Evolutionary conservation across 2,113 vertebrate genomes (phyloP), one percentile per base, ranked within the genome.

Genomic region (Falco punctatus): DNA sequence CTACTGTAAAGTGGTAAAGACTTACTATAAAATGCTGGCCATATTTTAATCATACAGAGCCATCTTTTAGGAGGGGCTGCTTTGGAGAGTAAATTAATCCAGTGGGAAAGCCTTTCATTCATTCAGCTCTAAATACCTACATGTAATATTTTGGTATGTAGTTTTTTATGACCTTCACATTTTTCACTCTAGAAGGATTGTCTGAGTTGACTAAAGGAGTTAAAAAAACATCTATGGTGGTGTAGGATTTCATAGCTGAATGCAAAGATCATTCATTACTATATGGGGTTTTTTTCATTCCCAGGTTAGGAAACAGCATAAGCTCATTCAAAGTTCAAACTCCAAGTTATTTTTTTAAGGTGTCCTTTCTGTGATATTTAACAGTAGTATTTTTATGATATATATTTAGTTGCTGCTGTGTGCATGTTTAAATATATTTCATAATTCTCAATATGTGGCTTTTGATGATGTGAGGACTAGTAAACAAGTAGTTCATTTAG

Each of bases 181-280:
- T 90, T 96, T 96, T 75, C 72, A 57, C 46, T 70, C 57, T 79
- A 83, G 71, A 83, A 94, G 54, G 71, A 83, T 48, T 83, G 77
- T 92, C 72, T 75, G 81, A 92, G 51, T 70, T 86, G 61, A 80
- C 81, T 75, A 61, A 80, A 90, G 70, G 57, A 90, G 70, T 90
- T 92, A 92, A 90, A 86, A 92, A 80, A 90, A 40, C 27, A 70
- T 66, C 57, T 70, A 61, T 74, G 78, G 46, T 57, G 57, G 72
- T 90, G n/a, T 92, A 86, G 51, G 57, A 71, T 90, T 96, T 92
- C 86, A 74, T 33, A 21, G 40, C 57, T 83, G 67, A 90, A 83
- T 75, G 57, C 57, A 90, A 92, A 90, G 46, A 66, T 75, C 75
- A 79, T 91, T 91, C 75, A 52, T 81, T 88, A 48, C 74, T 61